Evolutionary conservation across 1,140 invertebrate genomes (phyloP).

Genomic region (Drosophila bocki): DNA sequence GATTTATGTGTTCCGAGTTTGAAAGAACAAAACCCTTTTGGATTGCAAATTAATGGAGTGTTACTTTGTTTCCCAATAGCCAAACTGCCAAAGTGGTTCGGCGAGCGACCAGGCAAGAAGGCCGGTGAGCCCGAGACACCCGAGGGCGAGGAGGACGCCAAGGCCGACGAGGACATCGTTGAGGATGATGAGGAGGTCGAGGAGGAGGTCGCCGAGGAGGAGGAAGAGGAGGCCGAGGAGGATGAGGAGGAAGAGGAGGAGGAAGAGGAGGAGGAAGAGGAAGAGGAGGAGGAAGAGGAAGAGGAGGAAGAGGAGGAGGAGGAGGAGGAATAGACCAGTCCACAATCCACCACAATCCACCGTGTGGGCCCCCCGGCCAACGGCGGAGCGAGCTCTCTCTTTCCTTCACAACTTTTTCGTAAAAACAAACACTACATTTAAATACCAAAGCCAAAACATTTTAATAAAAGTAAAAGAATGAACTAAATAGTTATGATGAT

Average conservation of each 20-base stretch:
- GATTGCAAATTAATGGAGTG: neutral
- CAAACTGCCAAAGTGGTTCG: constrained; percentile 97
- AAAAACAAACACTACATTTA: constrained; percentile 79
- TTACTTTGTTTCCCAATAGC: constrained; percentile 86
- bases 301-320: constrained; percentile 87
- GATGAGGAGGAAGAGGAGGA: constrained; percentile 91
- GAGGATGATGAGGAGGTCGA: constrained; percentile 90
- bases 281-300: constrained; percentile 87
- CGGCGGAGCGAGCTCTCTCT: constrained; percentile 14
- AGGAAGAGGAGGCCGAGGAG: constrained; percentile 90
- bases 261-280: constrained; percentile 90
- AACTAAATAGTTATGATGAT: constrained; percentile 84
- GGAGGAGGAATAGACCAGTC: constrained; percentile 87
- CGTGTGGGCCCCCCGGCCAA: neutral
- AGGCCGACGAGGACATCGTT: constrained; percentile 90
- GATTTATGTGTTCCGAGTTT: neutral
- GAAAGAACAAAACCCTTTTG: neutral
- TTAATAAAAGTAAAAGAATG: constrained; percentile 84
- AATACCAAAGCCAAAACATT: constrained; percentile 78
- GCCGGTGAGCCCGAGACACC: constrained; percentile 93
- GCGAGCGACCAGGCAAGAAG: constrained; percentile 96
- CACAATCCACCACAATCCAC: constrained; percentile 41
- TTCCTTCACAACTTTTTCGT: constrained; percentile 73
- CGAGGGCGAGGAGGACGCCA: constrained; percentile 94
- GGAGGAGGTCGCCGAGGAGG: constrained; percentile 90